Evolutionary conservation across 2,888 invertebrate genomes (phyloP), one percentile per base, ranked within the genome.

Genomic region (Orthosia incerta): DNA sequence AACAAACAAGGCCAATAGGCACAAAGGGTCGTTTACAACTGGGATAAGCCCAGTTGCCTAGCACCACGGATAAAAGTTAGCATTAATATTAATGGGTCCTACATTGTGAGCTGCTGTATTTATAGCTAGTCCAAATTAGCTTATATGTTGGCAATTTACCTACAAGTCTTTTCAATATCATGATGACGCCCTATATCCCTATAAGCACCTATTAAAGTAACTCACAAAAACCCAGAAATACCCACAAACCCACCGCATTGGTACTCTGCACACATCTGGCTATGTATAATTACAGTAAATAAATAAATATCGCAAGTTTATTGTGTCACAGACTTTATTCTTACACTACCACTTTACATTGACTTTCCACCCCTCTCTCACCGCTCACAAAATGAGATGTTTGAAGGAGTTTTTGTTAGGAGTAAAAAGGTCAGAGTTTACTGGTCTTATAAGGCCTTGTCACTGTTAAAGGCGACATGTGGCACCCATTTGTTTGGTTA

Each of bases 401-500:
- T 20, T 63, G 13, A 23, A 53, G 78, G 62, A 57, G 57, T 70
- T 59, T 39, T 15, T 48, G 3, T 56, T 59, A 39, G 16, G 48
- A 23, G 53, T 72, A 13, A 55, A 78, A 51, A 67, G 91, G 48
- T 90, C 91, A 74, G 26, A 4, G 46, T 84, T 85, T 5, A 31
- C 12, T 93, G 91, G 95, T 84, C 68, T 57, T 66, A 51, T 63
- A 74, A 90, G 94, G 80, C 95, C 95, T 95, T 96, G 95, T 96
- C 95, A 95, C 87, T 95, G 91, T 80, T 87, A 90, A 92, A 89
- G 93, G 92, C 94, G 94, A 92, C 95, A 96, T 96, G 92, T 96
- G 95, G 91, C 87, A 86, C 86, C 90, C 95, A 94, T 94, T 96
- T 95, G 95, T 94, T 92, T 93, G 92, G 90, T 90, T 95, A 95